Evolutionary conservation across 2,888 invertebrate species (phyloP).

Genomic region (Serripes groenlandicus): DNA sequence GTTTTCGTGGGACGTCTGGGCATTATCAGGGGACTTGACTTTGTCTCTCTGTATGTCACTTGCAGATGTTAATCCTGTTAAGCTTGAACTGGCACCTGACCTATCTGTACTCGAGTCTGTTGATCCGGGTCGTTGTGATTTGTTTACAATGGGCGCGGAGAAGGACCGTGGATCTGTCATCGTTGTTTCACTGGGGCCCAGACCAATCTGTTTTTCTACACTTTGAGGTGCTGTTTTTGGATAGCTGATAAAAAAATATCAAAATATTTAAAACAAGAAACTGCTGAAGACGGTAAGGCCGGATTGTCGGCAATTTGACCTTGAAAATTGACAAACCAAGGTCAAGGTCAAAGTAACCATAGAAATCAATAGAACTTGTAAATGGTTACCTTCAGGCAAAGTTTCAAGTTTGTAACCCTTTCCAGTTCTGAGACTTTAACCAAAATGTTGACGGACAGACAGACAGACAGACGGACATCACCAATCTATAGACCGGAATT

Average conservation of each 20-base stretch:
- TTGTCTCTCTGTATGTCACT: constrained; percentile 70
- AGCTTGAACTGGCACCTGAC: constrained; percentile 72
- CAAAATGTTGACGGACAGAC: too few relatives aligned
- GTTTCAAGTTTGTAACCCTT: not conserved
- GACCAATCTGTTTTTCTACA: constrained; percentile 74
- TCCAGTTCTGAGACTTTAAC: too few relatives aligned
- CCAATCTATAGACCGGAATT: too few relatives aligned
- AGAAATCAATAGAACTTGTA: not conserved
- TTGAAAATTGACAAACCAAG: too few relatives aligned
- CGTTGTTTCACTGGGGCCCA: constrained; percentile 57
- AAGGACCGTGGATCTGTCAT: constrained; percentile 68
- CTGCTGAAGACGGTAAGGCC: not conserved
- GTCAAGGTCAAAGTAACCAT: too few relatives aligned
- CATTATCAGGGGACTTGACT: constrained; percentile 41
- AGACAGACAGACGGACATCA: too few relatives aligned
- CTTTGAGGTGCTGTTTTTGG: constrained; percentile 81
- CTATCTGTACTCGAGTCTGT: constrained; percentile 79
- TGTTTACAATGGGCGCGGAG: constrained; percentile 78
- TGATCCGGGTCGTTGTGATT: constrained; percentile 67
- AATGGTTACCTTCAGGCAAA: not conserved
- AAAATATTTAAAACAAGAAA: not conserved
- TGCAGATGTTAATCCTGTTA: constrained; percentile 81
- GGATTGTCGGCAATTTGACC: too few relatives aligned
- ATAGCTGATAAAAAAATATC: constrained; percentile 68
- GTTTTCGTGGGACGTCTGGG: constrained; percentile 45